Evolutionary conservation across 1,140 invertebrate genomes (phyloP), one percentile per base, ranked within the genome.

Genomic region (Ericerus pela): DNA sequence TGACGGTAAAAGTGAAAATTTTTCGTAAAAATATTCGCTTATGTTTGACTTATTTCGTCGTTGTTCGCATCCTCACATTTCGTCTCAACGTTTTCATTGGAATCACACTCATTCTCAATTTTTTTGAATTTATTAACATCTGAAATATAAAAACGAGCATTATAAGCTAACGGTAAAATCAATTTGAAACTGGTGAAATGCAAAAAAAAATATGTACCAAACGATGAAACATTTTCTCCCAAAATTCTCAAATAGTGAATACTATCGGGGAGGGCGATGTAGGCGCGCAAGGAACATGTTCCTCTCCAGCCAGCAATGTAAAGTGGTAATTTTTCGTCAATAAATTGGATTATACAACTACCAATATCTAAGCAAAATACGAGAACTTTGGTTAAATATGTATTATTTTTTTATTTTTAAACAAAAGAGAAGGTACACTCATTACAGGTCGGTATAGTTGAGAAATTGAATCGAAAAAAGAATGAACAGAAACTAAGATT

Each of bases 271-370:
- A 80, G 73, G 22, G 85, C 79, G 16, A 92, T 82, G 68, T 95
- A 96, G 14, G 85, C 87, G 29, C 90, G 75, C 24, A 93, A 67
- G 5, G 88, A 89, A 57, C 79, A 80, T 10, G 79, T 84, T n/a
- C 92, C 92, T 62, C 83, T 78, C 90, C 92, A 96, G 0, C 89
- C 91, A 53, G 89, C 88, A 37, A 95, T 69, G 26, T 80, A 75
- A 24, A 94, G 70, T 5, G 74, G 73, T 43, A 85, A 72, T 22
- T 62, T 59, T 53, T 70, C 64, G 54, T 62, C 65, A 20, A 14
- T 30, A 2, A 72, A 67, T 60, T 83, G 70, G 2, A 88, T 66
- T 53, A 88, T 75, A 68, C 85, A 87, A 70, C 84, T 86, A 53
- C 84, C 85, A 12, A 78, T 74, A 18, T 73, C 81, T 85, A 54